phyloP scores from a whole-genome alignment of 2,113 vertebrate genomes.

The Pholis gunnellus region DNA sequence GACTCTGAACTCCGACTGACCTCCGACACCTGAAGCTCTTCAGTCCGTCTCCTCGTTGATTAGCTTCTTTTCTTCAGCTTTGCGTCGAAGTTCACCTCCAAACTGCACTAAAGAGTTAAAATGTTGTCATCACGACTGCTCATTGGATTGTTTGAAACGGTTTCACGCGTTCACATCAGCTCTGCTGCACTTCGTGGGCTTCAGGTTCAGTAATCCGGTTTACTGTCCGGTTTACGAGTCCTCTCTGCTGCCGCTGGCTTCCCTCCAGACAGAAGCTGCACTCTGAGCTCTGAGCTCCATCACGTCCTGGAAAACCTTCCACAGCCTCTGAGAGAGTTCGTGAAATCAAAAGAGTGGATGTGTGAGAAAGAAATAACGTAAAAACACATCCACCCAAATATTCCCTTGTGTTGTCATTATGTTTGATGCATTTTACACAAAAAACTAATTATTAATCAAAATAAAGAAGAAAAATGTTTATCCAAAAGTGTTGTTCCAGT shows the following conservation, averaged over 20 bases:
- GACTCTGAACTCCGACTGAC: background rate
- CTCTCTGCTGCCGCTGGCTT: no score
- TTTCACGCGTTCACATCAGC: background rate
- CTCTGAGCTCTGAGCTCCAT: background rate
- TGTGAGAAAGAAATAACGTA: background rate
- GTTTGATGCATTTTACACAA: background rate
- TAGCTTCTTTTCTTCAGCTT: background rate
- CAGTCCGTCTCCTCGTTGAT: background rate
- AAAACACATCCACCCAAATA: background rate
- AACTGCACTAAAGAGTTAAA: background rate
- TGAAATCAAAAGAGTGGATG: background rate
- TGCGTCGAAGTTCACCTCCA: background rate
- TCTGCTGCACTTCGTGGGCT: background rate
- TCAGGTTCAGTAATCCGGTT: constrained; percentile 22
- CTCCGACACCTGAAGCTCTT: background rate
- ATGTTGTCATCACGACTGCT: background rate
- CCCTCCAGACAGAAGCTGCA: background rate
- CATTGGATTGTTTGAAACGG: background rate
- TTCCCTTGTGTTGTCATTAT: background rate
- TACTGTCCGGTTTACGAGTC: constrained; percentile 27
- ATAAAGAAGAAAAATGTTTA: background rate
- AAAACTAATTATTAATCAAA: background rate
- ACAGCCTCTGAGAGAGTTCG: background rate
- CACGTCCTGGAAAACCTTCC: background rate
- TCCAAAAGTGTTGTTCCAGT: background rate